These are phyloP conservation scores for Drosophila anomalata DNA, from an alignment of 2,888 invertebrate genomes.

Conservation along the genomic window DNA sequence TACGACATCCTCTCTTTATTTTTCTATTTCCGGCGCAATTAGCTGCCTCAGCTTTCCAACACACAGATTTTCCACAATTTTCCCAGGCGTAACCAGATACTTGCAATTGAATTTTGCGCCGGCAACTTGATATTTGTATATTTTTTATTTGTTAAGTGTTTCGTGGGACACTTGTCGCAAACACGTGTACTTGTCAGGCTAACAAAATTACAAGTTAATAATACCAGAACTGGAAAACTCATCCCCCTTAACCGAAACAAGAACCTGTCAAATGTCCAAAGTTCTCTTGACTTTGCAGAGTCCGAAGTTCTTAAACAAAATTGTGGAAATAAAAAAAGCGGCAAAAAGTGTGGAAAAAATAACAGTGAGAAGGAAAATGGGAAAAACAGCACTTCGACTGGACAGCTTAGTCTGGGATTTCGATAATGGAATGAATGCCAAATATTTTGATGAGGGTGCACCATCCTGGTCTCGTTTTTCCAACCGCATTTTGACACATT, in stretches of 20 bases:
- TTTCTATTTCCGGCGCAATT: conserved; percentile 80
- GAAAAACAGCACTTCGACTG: conserved; percentile 23
- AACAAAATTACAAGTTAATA: conserved; percentile 60
- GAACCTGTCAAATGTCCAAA: conserved; percentile 46
- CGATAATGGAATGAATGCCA: conserved; percentile 82
- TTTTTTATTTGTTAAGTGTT: conserved; percentile 64
- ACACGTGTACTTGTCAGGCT: conserved; percentile 81
- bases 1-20: conserved; percentile 54
- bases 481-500: conserved; percentile 78
- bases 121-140: conserved; percentile 30
- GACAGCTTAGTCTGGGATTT: conserved; percentile 71
- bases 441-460: conserved; percentile 78
- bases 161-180: conserved; percentile 68
- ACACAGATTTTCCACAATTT: conserved; percentile 9
- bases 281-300: conserved; percentile 8
- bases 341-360: conserved; percentile 23
- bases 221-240: conserved; percentile 22
- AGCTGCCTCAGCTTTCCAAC: conserved; percentile 34
- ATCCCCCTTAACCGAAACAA: conserved; percentile 5
- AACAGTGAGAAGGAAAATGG: conserved; percentile 7
- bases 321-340: conserved; percentile 23
- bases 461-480: conserved; percentile 25
- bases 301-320: conserved; percentile 36
- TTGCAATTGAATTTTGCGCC: conserved; percentile 79
- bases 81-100: conserved; percentile 81